A percentile compares a stretch with the other conserved stretches of the same genome.
phyloP scores from a whole-genome alignment of 1,140 invertebrate genomes.

The Pararge aegeria region DNA sequence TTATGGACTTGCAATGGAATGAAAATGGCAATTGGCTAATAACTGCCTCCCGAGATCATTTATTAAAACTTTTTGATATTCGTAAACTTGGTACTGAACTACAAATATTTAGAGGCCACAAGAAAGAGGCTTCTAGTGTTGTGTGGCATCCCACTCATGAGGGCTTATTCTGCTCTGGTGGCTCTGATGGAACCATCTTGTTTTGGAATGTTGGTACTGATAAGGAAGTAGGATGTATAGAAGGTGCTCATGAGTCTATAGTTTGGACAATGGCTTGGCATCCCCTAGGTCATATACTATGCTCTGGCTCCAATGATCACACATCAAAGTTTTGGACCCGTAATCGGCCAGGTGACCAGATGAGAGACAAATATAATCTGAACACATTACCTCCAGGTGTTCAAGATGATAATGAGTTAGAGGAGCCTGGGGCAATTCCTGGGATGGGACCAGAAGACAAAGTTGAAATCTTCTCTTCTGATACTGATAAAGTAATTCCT shows the following conservation, averaged over 20 bases:
- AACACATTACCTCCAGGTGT: slow-evolving; percentile 92
- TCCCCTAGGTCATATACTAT: slow-evolving; percentile 98
- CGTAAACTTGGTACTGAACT: slow-evolving; percentile 96
- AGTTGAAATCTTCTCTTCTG: slow-evolving; percentile 84
- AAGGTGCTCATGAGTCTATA: slow-evolving; percentile 99
- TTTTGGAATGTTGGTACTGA: slow-evolving; percentile 99
- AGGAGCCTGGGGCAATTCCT: slow-evolving; percentile 90
- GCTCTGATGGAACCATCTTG: slow-evolving; percentile 97
- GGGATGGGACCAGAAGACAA: slow-evolving; percentile 97
- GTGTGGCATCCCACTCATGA: slow-evolving; percentile 99
- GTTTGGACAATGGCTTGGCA: slow-evolving; percentile 99
- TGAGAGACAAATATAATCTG: slow-evolving; percentile 98
- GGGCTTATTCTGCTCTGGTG: slow-evolving; percentile 96
- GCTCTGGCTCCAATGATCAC: slow-evolving; percentile 98
- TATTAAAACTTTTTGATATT: slow-evolving; percentile 99
- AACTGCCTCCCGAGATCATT: slow-evolving; percentile 98
- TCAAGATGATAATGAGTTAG: slow-evolving; percentile 80
- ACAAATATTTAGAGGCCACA: slow-evolving; percentile 98
- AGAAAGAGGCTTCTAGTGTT: slow-evolving; percentile 98
- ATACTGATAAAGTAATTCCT: slow-evolving; percentile 87
- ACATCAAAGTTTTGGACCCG: slow-evolving; percentile 99
- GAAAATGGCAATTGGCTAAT: slow-evolving; percentile 99
- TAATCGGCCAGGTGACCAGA: slow-evolving; percentile 98
- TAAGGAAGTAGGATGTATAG: slow-evolving; percentile 98
- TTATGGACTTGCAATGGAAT: slow-evolving; percentile 99